Conservation (phyloP, 2,113 vertebrate genomes). For the Clarias macrocephalus region DNA sequence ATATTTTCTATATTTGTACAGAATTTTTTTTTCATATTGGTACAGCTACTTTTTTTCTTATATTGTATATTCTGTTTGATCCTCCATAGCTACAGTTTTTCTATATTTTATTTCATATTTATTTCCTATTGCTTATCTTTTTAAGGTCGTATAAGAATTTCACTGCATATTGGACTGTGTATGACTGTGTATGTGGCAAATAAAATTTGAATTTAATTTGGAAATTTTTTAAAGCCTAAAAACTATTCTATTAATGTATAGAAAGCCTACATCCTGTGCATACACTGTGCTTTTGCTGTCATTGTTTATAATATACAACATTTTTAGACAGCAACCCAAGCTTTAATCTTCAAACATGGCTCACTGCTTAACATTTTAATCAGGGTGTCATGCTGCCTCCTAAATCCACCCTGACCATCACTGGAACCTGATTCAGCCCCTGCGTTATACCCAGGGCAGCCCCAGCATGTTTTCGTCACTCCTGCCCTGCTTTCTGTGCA, state of each 20-base stretch:
- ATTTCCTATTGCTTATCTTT: too few species aligned
- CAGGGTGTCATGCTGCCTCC: not conserved
- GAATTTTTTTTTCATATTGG: too few species aligned
- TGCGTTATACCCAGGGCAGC: conserved; percentile 36
- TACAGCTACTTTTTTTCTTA: too few species aligned
- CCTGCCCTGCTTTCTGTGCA: conserved; percentile 11
- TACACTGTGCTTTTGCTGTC: not conserved
- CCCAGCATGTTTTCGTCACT: conserved; percentile 42
- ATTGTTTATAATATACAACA: not conserved
- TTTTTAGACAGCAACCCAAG: not conserved
- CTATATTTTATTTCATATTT: too few species aligned
- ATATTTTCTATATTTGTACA: too few species aligned
- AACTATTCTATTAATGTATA: not conserved
- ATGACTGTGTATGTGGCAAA: too few species aligned
- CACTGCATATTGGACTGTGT: too few species aligned
- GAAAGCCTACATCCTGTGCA: not conserved
- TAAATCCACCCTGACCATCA: not conserved
- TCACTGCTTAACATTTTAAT: not conserved
- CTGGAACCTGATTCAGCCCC: conserved; percentile 7
- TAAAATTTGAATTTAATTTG: too few species aligned
- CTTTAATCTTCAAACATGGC: not conserved
- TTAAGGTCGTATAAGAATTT: too few species aligned
- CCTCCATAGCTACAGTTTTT: too few species aligned
- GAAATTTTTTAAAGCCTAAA: not conserved
- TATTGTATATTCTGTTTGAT: too few species aligned